Evolutionary conservation across 1,140 invertebrate species (phyloP), one percentile per base, ranked within the genome.

Genomic region (Magallana ariakensis): DNA sequence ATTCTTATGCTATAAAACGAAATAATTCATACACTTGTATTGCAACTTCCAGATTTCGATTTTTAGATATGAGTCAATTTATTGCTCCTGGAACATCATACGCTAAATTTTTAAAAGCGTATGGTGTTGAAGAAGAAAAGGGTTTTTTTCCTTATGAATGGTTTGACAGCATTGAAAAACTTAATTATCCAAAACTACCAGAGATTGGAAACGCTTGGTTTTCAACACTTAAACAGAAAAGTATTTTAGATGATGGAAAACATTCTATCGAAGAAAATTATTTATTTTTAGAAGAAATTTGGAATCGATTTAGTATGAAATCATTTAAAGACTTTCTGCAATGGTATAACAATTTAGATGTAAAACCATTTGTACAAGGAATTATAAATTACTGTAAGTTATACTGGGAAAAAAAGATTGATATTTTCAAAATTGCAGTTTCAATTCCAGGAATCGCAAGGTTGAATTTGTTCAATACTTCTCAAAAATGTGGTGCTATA

Each of bases 71-170:
- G 26, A 62, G 33, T 13, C 87, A 90, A 55, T 91, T 81, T 80
- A 60, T 90, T 0, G 87, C 90, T 0, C 90, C 90, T 1, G 88
- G 88, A 26, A 87, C 83, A 26, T 55, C 26, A 7, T 91, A 91
- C 55, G 55, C 57, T 13, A 85, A 88, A 57, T 91, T 90, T 86
- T 57, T 92, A 83, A 33, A 80, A 19, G 26, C 84, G 9, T 88
- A 87, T 70, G 58, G 81, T 9, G 82, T 87, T 33, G 22, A 22
- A 66, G 87, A 81, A 85, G 55, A 70, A 16, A 90, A 90, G 75
- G 87, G 89, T 13, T 88, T 85, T 82, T 90, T 90, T 56, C 90
- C 90, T 0, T 91, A 92, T 56, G 88, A 91, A 86, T 87, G 80
- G 83, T 86, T 91, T 16, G 75, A 87, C 53, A 16, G 33, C 58